Base-by-base conservation (phyloP, 2,113 vertebrate genomes). In the Pardalotus punctatus region DNA sequence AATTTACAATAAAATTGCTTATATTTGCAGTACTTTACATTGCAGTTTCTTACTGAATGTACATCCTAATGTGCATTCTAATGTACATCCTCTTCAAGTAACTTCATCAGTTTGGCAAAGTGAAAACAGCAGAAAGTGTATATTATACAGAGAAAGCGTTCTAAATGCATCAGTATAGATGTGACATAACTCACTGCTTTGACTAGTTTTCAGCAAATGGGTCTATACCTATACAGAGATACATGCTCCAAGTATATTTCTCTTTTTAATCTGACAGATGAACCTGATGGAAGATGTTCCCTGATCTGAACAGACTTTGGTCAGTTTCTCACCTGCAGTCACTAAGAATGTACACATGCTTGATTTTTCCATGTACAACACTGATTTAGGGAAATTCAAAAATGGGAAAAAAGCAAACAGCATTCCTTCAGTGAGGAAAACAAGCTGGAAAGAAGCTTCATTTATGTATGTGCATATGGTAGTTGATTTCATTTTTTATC, bases 321-420 rank as follows among this genome's bases (percentile, higher is more conserved):
- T 73, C 19, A 36, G 4, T 64, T 5, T 71, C 14, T 76, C 36
- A 60, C 9, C n/a, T 24, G 12, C 21, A 53, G 12, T 43, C 29
- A 17, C 28, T 72, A 11, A 48, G 31, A 51, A 72, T 29, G 27
- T 1, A 56, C 33, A 27, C 6, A 17, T 33, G 16, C 10, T 54
- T 62, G 33, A 24, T 35, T 85, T 81, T 90, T 81, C 17, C 57
- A 67, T 5, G 3, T 81, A 22, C 5, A 71, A 35, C 2, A 22
- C 6, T 31, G 18, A 31, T 48, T 71, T 66, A 29, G 6, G 33
- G 21, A 82, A 72, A 79, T 2, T 12, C 1, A 15, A 7, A 31
- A 23, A 18, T 9, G 2, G 2, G 5, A 53, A 51, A 70, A 17
- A 31, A 28, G 3, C 2, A 40, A 47, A 28, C 2, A 36, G 8